These are phyloP conservation scores for Leptobrachium ailaonicum DNA, from an alignment of 2,113 vertebrate species.

Conservation along the genomic window DNA sequence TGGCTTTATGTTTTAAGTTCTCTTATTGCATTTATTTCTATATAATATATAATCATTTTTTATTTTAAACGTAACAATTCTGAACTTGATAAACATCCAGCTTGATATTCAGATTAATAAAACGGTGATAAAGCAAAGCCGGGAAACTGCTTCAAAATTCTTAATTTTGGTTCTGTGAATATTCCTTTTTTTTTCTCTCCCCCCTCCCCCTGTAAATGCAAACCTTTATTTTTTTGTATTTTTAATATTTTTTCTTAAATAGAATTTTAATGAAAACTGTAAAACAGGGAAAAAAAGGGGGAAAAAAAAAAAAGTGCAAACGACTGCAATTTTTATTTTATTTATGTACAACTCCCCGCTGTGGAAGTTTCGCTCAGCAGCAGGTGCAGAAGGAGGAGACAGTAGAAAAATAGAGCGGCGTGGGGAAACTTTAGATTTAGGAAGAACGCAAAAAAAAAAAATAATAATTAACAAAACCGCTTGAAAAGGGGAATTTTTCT, in stretches of 20 bases:
- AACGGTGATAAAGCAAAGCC: conserved; percentile 60
- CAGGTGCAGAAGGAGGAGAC: not conserved
- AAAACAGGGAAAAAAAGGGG: conserved; percentile 1
- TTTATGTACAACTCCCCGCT: conserved; percentile 17
- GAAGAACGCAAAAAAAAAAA: no score
- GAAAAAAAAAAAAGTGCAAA: conserved; percentile 55
- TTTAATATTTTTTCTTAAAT: conserved; percentile 12
- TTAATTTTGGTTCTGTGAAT: conserved; percentile 27
- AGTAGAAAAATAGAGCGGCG: not conserved
- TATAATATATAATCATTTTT: conserved; percentile 62
- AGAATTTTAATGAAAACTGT: conserved; percentile 24
- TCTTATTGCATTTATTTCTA: conserved; percentile 69
- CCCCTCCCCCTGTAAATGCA: conserved; percentile 27
- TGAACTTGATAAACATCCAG: conserved; percentile 68
- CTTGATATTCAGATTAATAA: conserved; percentile 64
- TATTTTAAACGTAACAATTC: conserved; percentile 66
- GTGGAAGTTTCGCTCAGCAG: not conserved
- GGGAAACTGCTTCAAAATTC: conserved; percentile 52
- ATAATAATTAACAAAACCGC: no score
- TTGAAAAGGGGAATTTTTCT: no score
- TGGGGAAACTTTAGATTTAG: no score
- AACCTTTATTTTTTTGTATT: not conserved
- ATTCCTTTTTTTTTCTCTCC: not conserved
- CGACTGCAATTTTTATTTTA: conserved; percentile 10
- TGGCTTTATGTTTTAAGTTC: not conserved